A percentile compares a stretch with the other conserved stretches of the same genome.
Evolutionary conservation across 2,113 vertebrate species (phyloP).

Genomic region (Microtus richardsoni): DNA sequence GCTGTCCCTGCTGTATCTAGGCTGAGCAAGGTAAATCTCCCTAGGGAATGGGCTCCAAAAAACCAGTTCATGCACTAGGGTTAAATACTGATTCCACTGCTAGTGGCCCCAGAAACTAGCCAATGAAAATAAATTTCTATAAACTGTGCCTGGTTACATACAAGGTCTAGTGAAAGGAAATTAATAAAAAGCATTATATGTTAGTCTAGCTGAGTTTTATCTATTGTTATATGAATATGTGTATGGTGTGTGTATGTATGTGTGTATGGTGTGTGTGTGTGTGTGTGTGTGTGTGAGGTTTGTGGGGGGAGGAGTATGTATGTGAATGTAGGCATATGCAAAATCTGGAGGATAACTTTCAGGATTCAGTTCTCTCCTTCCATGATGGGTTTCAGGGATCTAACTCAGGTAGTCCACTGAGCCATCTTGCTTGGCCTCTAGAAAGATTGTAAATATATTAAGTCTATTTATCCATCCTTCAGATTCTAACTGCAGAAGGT

Average conservation of each 20-base stretch:
- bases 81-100: no score
- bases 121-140: neutral
- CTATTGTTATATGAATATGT: neutral
- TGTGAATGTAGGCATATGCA: neutral
- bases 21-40: no score
- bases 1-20: no score
- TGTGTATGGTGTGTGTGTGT: neutral
- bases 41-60: no score
- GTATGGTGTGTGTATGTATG: neutral
- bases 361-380: neutral
- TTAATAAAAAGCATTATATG: neutral
- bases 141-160: neutral
- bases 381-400: neutral
- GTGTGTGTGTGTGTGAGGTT: neutral
- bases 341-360: neutral
- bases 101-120: no score
- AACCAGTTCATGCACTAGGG: no score
- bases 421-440: neutral
- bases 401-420: neutral
- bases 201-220: neutral
- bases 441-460: neutral
- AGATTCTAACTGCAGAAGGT: neutral
- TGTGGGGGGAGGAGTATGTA: neutral
- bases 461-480: neutral
- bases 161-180: constrained; percentile 8